Evolutionary conservation across 2,888 invertebrate genomes (phyloP).

Genomic region (Crossocerus cetratus): DNA sequence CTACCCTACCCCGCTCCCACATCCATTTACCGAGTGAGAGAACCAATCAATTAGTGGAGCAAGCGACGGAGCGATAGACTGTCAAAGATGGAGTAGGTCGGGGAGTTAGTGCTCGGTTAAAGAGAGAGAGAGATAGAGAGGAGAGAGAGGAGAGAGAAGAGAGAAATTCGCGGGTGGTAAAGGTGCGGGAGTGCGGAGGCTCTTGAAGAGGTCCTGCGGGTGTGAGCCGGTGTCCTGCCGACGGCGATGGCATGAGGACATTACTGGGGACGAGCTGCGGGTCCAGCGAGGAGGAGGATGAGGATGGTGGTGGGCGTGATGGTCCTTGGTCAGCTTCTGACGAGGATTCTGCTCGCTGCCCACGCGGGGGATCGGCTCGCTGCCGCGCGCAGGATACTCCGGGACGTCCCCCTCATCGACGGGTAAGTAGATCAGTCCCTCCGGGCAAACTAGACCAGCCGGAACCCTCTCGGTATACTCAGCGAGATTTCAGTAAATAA

Average conservation of each 20-base stretch:
- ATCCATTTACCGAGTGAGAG: too few species aligned
- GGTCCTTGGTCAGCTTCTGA: conserved; percentile 75
- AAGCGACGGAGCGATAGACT: too few species aligned
- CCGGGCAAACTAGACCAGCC: too few species aligned
- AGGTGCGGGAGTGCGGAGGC: conserved; percentile 22
- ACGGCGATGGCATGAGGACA: conserved; percentile 75
- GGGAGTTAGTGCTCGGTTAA: too few species aligned
- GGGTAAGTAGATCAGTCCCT: conserved; percentile 62
- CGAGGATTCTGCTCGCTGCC: conserved; percentile 73
- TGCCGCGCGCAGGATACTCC: conserved; percentile 71
- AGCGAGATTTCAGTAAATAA: too few species aligned
- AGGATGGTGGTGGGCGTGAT: conserved; percentile 76
- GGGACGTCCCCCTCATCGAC: conserved; percentile 72
- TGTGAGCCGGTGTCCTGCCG: conserved; percentile 44
- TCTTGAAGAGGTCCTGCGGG: conserved; percentile 45
- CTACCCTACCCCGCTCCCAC: too few species aligned
- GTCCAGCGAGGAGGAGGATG: conserved; percentile 76
- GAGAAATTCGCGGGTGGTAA: conserved; percentile 1
- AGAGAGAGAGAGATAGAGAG: background rate
- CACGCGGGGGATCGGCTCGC: conserved; percentile 74
- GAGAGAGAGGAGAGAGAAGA: background rate
- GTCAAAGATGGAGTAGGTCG: too few species aligned
- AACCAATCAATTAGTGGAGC: too few species aligned
- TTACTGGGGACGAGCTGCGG: conserved; percentile 69
- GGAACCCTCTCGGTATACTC: too few species aligned